Percentiles rank a stretch among this genome's conserved stretches.
phyloP scores from a whole-genome alignment of 2,888 invertebrate genomes.

The Pelosia muscerda region DNA sequence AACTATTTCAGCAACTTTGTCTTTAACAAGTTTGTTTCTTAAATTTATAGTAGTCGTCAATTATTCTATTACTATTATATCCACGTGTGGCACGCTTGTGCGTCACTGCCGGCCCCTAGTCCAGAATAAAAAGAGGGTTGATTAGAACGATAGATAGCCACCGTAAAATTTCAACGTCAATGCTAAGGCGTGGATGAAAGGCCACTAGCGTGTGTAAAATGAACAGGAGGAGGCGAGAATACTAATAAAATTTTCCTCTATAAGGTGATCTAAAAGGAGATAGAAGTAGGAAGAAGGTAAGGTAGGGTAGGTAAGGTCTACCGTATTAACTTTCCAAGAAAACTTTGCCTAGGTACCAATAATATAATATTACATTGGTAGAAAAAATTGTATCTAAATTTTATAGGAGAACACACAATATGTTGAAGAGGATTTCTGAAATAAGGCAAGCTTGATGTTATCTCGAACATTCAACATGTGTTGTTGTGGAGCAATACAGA shows the following conservation, averaged over 20 bases:
- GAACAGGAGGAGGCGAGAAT: neutral
- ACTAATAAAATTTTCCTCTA: neutral
- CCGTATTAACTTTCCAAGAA: too few species aligned
- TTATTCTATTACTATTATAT: neutral
- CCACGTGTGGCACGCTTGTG: neutral
- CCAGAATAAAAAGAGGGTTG: neutral
- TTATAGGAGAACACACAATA: neutral
- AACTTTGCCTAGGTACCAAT: neutral
- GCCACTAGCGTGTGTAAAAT: too few species aligned
- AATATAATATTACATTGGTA: neutral
- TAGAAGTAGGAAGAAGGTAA: neutral
- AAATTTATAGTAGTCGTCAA: neutral
- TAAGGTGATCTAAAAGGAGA: neutral
- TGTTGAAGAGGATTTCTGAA: neutral
- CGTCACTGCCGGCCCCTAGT: neutral
- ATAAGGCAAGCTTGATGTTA: neutral
- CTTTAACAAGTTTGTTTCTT: slow-evolving; percentile 1
- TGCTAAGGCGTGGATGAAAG: neutral
- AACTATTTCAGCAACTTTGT: slow-evolving; percentile 4
- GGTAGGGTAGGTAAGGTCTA: too few species aligned
- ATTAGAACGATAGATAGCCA: neutral
- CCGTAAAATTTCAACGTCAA: neutral
- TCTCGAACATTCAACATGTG: too few species aligned
- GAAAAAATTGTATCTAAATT: neutral
- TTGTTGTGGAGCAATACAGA: too few species aligned